Evolutionary conservation across 2,888 invertebrate genomes (phyloP).

Genomic region (Lingula anatina): DNA sequence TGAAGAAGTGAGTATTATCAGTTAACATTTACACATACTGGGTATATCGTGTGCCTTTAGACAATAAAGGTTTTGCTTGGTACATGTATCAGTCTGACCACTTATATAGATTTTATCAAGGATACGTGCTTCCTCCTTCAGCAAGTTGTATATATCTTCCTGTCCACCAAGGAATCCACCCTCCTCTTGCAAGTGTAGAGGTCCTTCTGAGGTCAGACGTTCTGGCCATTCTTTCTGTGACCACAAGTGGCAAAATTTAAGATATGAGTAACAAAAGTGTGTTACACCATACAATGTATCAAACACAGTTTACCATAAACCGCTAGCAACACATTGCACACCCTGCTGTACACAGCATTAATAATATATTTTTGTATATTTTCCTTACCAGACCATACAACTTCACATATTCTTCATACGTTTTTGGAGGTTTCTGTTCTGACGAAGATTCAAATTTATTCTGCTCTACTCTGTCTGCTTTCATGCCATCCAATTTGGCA

Average conservation of each 20-base stretch:
- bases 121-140: conserved; percentile 43
- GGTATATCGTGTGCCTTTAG: no score
- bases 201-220: conserved; percentile 34
- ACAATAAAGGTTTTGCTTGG: no score
- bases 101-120: no score
- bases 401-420: conserved; percentile 26
- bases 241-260: not conserved
- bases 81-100: no score
- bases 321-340: no score
- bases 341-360: no score
- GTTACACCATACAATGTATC: not conserved
- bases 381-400: conserved; percentile 23
- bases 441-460: conserved; percentile 8
- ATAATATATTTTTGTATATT: not conserved
- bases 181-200: conserved; percentile 27
- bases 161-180: conserved; percentile 31
- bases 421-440: conserved; percentile 22
- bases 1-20: not conserved
- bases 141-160: conserved; percentile 29
- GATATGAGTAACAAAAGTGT: not conserved
- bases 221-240: conserved; percentile 39
- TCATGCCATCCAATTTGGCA: conserved; percentile 17
- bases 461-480: conserved; percentile 10
- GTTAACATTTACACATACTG: not conserved
- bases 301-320: no score